Percentiles rank a stretch among this genome's conserved stretches.
These are phyloP conservation scores for Petaurus breviceps DNA, from an alignment of 2,113 vertebrate species.

Conservation along the genomic window DNA sequence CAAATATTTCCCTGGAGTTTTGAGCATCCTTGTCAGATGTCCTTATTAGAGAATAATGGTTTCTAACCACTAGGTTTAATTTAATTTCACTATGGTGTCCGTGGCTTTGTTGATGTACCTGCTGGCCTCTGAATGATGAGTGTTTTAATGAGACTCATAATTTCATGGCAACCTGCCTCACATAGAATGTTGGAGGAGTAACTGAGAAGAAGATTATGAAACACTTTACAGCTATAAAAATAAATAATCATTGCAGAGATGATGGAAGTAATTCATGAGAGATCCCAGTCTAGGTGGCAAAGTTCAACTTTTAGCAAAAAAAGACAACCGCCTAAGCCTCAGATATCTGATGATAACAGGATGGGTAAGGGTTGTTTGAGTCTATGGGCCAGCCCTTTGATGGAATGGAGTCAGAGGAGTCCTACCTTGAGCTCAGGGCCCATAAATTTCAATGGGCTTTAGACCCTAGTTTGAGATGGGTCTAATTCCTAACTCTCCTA, in stretches of 20 bases:
- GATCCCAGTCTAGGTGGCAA: slow-evolving; percentile 32
- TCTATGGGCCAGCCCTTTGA: background rate
- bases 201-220: slow-evolving; percentile 8
- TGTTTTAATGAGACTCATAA: slow-evolving; percentile 12
- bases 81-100: background rate
- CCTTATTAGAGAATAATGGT: background rate
- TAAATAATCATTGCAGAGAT: background rate
- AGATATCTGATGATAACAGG: background rate
- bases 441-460: background rate
- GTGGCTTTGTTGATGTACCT: no score
- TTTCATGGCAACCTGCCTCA: slow-evolving; percentile 10
- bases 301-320: background rate
- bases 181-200: background rate
- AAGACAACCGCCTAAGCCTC: background rate
- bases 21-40: slow-evolving; percentile 2
- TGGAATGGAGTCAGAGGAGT: background rate
- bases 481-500: background rate
- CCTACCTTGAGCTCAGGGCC: background rate
- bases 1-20: background rate
- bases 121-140: slow-evolving; percentile 24
- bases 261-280: background rate
- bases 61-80: background rate
- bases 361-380: background rate
- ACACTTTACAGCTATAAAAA: slow-evolving; percentile 56
- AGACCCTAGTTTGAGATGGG: background rate